Conservation (phyloP, 37 sponge, comb jelly and placozoan genomes). For the Mnemiopsis leidyi region DNA sequence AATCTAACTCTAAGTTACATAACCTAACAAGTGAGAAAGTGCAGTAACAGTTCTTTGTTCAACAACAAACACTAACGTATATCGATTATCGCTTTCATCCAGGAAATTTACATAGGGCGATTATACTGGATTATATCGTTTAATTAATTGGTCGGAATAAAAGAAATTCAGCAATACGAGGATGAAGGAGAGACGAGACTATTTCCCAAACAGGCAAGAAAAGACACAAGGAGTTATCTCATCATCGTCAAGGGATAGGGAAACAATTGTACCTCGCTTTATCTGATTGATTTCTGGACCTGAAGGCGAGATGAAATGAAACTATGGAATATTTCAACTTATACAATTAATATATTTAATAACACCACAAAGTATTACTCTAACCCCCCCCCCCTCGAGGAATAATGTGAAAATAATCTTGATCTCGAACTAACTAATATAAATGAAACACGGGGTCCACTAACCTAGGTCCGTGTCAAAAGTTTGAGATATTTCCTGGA, state of each 20-base stretch:
- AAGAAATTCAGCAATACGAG: no score
- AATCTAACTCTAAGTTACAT: no score
- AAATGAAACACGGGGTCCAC: background rate
- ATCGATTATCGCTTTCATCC: no score
- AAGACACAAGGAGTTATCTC: background rate
- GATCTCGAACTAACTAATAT: background rate
- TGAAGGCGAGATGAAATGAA: background rate
- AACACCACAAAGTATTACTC: background rate
- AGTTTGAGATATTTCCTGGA: background rate
- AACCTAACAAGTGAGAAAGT: no score
- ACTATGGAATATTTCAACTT: background rate
- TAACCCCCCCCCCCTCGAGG: background rate
- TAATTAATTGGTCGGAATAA: no score
- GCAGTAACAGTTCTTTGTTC: no score
- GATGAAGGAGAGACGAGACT: background rate
- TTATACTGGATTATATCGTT: no score
- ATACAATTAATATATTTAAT: background rate
- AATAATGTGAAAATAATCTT: background rate
- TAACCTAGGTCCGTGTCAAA: slow-evolving; percentile 21
- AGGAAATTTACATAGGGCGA: no score
- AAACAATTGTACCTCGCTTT: background rate
- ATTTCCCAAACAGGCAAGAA: background rate
- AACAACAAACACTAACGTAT: no score
- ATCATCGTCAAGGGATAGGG: background rate
- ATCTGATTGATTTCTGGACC: background rate